Evolutionary conservation across 2,797 vertebrate species (phyloP).

Genomic region (Takifugu ocellatus): DNA sequence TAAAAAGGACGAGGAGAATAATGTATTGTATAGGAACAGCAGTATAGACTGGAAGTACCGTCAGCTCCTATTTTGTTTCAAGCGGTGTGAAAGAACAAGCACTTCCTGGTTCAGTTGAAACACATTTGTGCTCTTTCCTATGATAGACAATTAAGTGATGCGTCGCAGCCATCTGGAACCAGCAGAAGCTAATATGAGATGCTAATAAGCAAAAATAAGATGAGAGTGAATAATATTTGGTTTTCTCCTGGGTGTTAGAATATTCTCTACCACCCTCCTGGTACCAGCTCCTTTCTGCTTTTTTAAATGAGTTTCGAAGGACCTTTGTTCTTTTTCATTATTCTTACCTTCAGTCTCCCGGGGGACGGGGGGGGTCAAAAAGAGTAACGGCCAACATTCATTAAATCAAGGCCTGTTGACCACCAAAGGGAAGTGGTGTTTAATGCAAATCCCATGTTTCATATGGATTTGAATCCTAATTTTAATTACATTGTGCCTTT

Average conservation of each 20-base stretch:
- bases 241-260: not conserved
- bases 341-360: slow-evolving; percentile 4
- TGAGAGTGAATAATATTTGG: not conserved
- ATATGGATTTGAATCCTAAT: no score
- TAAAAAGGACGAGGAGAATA: not conserved
- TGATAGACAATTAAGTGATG: not conserved
- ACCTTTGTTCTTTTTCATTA: slow-evolving; percentile 15
- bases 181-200: not conserved
- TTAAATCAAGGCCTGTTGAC: no score
- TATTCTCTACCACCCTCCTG: not conserved
- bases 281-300: not conserved
- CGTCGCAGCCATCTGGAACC: not conserved
- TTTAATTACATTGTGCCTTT: no score
- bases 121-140: slow-evolving; percentile 5
- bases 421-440: no score
- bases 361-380: slow-evolving; percentile 12
- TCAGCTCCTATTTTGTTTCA: not conserved
- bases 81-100: not conserved
- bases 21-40: no score
- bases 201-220: not conserved
- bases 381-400: not conserved
- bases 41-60: no score
- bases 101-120: slow-evolving; percentile 8
- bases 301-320: not conserved
- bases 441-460: no score